Evolutionary conservation across 2,113 vertebrate species (phyloP).

Genomic region (Alaudala cheleensis): DNA sequence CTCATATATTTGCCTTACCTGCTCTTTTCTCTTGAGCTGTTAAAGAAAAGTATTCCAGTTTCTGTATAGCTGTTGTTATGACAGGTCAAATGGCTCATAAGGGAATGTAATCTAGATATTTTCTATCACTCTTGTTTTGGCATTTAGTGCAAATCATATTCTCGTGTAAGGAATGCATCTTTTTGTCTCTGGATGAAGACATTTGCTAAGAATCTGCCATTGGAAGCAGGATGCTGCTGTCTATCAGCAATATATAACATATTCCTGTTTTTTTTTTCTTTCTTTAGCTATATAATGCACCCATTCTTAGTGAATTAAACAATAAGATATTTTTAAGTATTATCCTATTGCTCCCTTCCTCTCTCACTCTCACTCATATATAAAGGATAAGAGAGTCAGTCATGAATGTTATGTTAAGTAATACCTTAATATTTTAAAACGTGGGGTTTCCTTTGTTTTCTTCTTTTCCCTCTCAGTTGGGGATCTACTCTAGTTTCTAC

Average conservation of each 20-base stretch:
- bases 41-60: neutral
- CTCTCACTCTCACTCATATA: neutral
- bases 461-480: neutral
- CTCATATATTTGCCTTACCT: neutral
- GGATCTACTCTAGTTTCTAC: neutral
- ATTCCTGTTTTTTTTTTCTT: neutral
- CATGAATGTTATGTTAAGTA: neutral
- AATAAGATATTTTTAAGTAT: neutral
- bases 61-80: neutral
- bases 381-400: neutral
- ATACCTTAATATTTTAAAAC: neutral
- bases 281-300: neutral
- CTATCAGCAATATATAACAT: neutral
- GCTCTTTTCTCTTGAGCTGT: neutral
- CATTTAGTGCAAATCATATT: neutral
- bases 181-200: neutral
- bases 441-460: neutral
- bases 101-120: neutral
- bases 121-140: neutral
- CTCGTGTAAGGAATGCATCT: neutral
- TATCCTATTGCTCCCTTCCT: neutral
- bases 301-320: neutral
- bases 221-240: neutral
- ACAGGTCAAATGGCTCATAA: conserved; percentile 11
- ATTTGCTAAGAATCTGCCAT: neutral